Conservation (phyloP, 2,888 invertebrate species). For the Neocrepidodera transversa region DNA sequence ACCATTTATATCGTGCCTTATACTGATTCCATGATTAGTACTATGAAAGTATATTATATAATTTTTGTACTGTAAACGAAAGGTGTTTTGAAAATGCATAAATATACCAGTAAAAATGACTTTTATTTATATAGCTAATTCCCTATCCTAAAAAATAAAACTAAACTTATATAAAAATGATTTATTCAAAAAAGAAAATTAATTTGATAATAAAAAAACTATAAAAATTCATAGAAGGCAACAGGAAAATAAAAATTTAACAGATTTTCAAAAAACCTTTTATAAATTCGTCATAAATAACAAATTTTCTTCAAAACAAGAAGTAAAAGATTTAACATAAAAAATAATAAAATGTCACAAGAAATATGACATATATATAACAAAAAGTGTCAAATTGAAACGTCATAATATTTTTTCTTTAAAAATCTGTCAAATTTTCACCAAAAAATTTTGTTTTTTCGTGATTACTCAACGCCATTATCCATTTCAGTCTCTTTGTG, state of each 20-base stretch:
- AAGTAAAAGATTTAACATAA: too few species aligned
- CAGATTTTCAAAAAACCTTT: too few species aligned
- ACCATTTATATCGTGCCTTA: constrained; percentile 51
- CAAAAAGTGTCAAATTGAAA: too few species aligned
- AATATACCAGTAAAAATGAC: constrained; percentile 13
- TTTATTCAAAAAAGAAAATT: background rate
- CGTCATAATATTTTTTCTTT: background rate
- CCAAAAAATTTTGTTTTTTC: background rate
- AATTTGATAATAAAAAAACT: constrained; percentile 2
- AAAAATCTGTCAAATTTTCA: background rate
- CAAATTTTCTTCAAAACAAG: too few species aligned
- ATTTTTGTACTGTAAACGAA: constrained; percentile 48
- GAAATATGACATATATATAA: too few species aligned
- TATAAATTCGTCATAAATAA: too few species aligned
- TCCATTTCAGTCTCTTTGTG: constrained; percentile 51
- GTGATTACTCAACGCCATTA: constrained; percentile 14
- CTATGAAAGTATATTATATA: constrained; percentile 46
- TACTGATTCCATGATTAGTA: constrained; percentile 47
- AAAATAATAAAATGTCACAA: too few species aligned
- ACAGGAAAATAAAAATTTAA: too few species aligned
- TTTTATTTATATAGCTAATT: too few species aligned
- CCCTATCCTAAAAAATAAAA: too few species aligned
- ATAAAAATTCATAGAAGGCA: constrained; percentile 7
- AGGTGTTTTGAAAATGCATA: constrained; percentile 36
- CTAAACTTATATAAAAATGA: too few species aligned